Evolutionary conservation across 2,888 invertebrate species (phyloP), one percentile per base, ranked within the genome.

Genomic region (Drosophila nigritarsus): DNA sequence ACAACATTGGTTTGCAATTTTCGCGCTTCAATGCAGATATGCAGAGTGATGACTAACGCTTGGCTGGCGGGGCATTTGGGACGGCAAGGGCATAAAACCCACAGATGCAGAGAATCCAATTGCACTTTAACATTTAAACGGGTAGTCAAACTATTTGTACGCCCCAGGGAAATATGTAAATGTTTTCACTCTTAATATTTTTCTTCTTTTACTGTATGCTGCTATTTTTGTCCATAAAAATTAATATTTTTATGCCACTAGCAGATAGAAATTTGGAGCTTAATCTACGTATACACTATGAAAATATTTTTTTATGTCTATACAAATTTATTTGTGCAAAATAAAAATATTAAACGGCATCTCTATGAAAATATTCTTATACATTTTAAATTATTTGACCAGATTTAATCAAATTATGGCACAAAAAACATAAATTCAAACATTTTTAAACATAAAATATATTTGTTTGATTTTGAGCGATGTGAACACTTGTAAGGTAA

Each of bases 1-100:
- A 89, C 87, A 91, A 91, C 92, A 91, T 90, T 91, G 90, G 89
- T 91, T 91, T 91, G 92, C 92, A 91, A 91, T 91, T 91, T 91
- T 87, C 90, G 87, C 91, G 90, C 88, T 90, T 90, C 90, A 87
- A 87, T 86, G 84, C 83, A 87, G 90, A 85, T 83, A 76, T 45
- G 45, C 78, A 81, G 65, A 78, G 53, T 83, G 87, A 87, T 68
- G 68, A 55, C 56, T 45, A 50, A 63, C 49, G 56, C 63, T 36
- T 34, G 24, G 40, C 15, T 36, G 29, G 30, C 11, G 50, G 18
- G 48, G 60, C 11, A 60, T 29, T 49, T 32, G 51, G 65, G 62
- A 3, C 9, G 34, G 40, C 27, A 8, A 34, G 50, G 24, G 15
- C 34, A 36, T 48, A 42, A 65, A 60, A 20, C n/a, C 40, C 62